These are phyloP conservation scores for Xestia rhomboidea DNA, from an alignment of 2,888 invertebrate genomes.

Conservation along the genomic window DNA sequence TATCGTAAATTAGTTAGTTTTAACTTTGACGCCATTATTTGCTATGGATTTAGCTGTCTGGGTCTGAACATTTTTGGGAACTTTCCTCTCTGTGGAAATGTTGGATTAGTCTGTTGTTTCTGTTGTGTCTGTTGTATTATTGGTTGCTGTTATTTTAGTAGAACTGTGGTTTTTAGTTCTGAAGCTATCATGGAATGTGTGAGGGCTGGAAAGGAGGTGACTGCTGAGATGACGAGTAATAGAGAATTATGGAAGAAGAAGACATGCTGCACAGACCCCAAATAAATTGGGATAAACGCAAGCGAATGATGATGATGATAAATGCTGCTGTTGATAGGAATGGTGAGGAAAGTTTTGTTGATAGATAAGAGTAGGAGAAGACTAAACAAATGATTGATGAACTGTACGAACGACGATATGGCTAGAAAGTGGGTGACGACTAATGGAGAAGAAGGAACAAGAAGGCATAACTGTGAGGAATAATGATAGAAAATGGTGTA, in stretches of 20 bases:
- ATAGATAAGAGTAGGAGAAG: neutral
- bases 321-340: neutral
- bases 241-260: too few relatives aligned
- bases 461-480: too few relatives aligned
- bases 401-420: neutral
- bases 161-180: neutral
- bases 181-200: neutral
- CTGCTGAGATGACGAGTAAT: too few relatives aligned
- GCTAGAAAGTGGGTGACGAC: neutral
- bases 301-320: too few relatives aligned
- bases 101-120: constrained; percentile 4
- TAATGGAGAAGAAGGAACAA: neutral
- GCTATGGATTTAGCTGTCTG: constrained; percentile 25
- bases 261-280: too few relatives aligned
- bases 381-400: neutral
- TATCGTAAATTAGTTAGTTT: constrained; percentile 54
- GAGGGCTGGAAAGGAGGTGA: too few relatives aligned
- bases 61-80: constrained; percentile 22
- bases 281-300: too few relatives aligned
- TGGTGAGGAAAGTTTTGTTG: neutral
- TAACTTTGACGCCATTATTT: constrained; percentile 29
- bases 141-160: constrained; percentile 12
- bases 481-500: too few relatives aligned
- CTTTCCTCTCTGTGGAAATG: neutral
- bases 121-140: constrained; percentile 15